Evolutionary conservation across 2,888 invertebrate genomes (phyloP), one percentile per base, ranked within the genome.

Genomic region (Parapristionchus giblindavisi): DNA sequence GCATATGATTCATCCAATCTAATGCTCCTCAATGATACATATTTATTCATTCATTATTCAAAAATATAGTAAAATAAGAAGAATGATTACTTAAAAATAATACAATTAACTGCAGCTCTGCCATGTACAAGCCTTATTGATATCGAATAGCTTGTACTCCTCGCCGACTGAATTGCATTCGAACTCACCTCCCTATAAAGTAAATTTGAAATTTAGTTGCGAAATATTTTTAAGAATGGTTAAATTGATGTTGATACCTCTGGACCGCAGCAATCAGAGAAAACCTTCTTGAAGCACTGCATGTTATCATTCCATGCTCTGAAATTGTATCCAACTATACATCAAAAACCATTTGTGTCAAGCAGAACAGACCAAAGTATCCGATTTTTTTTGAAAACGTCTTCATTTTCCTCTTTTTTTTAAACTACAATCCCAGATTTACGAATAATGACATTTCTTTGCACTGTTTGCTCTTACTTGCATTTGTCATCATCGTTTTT

Each of bases 111-210:
- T n/a, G n/a, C n/a, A n/a, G n/a, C n/a, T n/a, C n/a, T n/a, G n/a
- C n/a, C n/a, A n/a, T n/a, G n/a, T n/a, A n/a, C n/a, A n/a, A n/a
- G n/a, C n/a, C n/a, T n/a, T n/a, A n/a, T n/a, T n/a, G n/a, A n/a
- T n/a, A n/a, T n/a, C n/a, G 61, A 36, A 61, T n/a, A 61, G 36
- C n/a, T 61, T 61, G 24, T 61, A 61, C 38, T 61, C 61, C 0
- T 36, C 61, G 4, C 61, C 61, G 3, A 61, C 61, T 61, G 61
- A 61, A 27, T 61, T 61, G 38, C 61, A 61, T 17, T 61, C 36
- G 61, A 61, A 61, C 24, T 61, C 61, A 0, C 61, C 61, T 61
- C 61, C 61, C 61, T 61, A 24, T 34, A 58, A 58, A 21, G 0
- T 2, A 11, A 58, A 5, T 14, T 58, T 32, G 1, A 29, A 36